phyloP scores from a whole-genome alignment of 2,888 invertebrate species.

The Danaus chrysippus region DNA sequence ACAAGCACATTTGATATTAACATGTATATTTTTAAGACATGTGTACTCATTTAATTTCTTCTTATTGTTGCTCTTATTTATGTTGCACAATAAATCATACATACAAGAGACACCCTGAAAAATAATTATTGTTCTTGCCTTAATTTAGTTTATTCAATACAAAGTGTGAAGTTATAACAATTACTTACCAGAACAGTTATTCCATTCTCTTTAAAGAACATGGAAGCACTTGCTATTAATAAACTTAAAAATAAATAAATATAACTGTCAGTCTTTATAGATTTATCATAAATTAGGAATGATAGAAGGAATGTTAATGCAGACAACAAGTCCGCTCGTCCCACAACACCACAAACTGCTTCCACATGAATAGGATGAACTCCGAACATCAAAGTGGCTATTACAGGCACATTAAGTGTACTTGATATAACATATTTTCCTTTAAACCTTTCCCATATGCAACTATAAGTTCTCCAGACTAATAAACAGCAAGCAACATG shows the following conservation, averaged over 20 bases:
- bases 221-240: slow-evolving; percentile 79
- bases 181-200: slow-evolving; percentile 90
- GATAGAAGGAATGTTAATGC: slow-evolving; percentile 86
- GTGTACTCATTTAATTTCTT: slow-evolving; percentile 8
- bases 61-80: slow-evolving; percentile 17
- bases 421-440: slow-evolving; percentile 26
- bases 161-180: background rate
- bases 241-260: slow-evolving; percentile 52
- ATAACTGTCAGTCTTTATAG: slow-evolving; percentile 35
- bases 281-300: slow-evolving; percentile 81
- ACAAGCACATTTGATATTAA: slow-evolving; percentile 19
- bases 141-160: slow-evolving; percentile 22
- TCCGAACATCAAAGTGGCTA: slow-evolving; percentile 88
- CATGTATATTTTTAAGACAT: slow-evolving; percentile 9
- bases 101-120: slow-evolving; percentile 82
- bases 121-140: slow-evolving; percentile 2
- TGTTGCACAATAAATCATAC: slow-evolving; percentile 80
- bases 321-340: slow-evolving; percentile 93
- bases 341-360: slow-evolving; percentile 94
- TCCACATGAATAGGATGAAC: slow-evolving; percentile 97
- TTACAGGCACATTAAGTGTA: slow-evolving; percentile 73
- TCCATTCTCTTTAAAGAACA: slow-evolving; percentile 97
- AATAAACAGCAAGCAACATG: slow-evolving; percentile 79
- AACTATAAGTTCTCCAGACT: slow-evolving; percentile 46
- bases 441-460: slow-evolving; percentile 36